A percentile compares a stretch with the other conserved stretches of the same genome.
Evolutionary conservation across 1,140 invertebrate genomes (phyloP).

Genomic region (Aleiodes sp.): DNA sequence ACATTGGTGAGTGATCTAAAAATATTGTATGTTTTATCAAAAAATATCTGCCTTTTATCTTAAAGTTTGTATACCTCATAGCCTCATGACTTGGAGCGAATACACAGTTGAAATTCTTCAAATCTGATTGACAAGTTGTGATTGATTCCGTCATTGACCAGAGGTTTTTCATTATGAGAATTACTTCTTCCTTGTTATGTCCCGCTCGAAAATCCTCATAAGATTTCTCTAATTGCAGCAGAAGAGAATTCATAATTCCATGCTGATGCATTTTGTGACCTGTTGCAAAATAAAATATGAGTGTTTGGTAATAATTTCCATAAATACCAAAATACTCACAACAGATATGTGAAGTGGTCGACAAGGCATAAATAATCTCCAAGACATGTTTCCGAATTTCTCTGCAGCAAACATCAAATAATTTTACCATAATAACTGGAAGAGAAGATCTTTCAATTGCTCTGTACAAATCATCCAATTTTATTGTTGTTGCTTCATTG

Average conservation of each 20-base stretch:
- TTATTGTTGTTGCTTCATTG: constrained; percentile 31
- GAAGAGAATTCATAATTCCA: constrained; percentile 44
- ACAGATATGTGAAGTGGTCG: constrained; percentile 38
- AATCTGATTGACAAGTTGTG: constrained; percentile 20
- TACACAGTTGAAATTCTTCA: constrained; percentile 33
- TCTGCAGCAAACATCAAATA: constrained; percentile 33
- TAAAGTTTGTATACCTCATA: constrained; percentile 45
- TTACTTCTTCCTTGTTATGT: constrained; percentile 24
- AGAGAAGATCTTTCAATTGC: constrained; percentile 47
- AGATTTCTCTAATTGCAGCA: constrained; percentile 44
- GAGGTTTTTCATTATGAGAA: constrained; percentile 43
- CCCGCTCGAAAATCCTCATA: constrained; percentile 3
- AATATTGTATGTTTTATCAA: neutral
- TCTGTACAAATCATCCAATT: constrained; percentile 34
- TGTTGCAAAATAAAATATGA: constrained; percentile 31
- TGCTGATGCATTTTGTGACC: constrained; percentile 49
- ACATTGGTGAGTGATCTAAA: constrained; percentile 47
- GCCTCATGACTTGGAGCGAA: constrained; percentile 28
- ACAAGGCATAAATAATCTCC: constrained; percentile 40
- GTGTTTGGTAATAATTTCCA: constrained; percentile 17
- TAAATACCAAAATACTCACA: constrained; percentile 43
- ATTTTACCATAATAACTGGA: constrained; percentile 38
- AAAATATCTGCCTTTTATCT: constrained; percentile 9
- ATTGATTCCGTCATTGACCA: constrained; percentile 45
- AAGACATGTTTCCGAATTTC: constrained; percentile 41